A percentile compares a stretch with the other conserved stretches of the same genome.
Conservation (phyloP, 2,888 invertebrate genomes). For the Pediacus dermestoides region DNA sequence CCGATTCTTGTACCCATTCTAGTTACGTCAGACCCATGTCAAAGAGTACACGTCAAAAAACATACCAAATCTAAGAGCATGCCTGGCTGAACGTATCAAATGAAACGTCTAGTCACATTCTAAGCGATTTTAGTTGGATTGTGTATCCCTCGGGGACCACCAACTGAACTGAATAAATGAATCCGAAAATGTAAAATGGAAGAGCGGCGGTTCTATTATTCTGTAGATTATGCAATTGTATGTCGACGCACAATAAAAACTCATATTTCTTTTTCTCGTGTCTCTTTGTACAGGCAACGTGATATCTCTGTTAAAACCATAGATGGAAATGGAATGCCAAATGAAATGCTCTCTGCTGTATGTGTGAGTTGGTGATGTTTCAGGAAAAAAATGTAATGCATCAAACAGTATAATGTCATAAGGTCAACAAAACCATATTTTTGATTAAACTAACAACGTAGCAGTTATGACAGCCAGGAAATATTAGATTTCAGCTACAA, state of each 20-base stretch:
- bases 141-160: slow-evolving; percentile 23
- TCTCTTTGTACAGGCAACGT: slow-evolving; percentile 40
- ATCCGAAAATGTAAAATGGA: slow-evolving; percentile 46
- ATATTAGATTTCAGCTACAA: too few relatives aligned
- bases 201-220: slow-evolving; percentile 43
- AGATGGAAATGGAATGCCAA: slow-evolving; percentile 34
- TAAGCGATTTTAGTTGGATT: slow-evolving; percentile 24
- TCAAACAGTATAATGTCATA: neutral
- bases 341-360: slow-evolving; percentile 24
- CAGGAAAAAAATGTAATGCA: neutral
- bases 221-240: slow-evolving; percentile 48
- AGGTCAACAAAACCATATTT: neutral
- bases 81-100: neutral
- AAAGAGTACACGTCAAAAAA: slow-evolving; percentile 45
- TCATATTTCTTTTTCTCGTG: slow-evolving; percentile 46
- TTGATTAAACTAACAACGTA: neutral
- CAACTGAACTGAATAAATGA: slow-evolving; percentile 44
- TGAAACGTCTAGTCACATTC: slow-evolving; percentile 22
- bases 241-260: slow-evolving; percentile 46
- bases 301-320: slow-evolving; percentile 45
- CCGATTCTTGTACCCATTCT: slow-evolving; percentile 35
- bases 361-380: too few relatives aligned
- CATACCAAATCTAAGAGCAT: slow-evolving; percentile 23
- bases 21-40: slow-evolving; percentile 49
- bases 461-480: too few relatives aligned